A percentile compares a stretch with the other conserved stretches of the same genome.
Evolutionary conservation across 2,888 invertebrate genomes (phyloP).

Genomic region (Polia nebulosa): DNA sequence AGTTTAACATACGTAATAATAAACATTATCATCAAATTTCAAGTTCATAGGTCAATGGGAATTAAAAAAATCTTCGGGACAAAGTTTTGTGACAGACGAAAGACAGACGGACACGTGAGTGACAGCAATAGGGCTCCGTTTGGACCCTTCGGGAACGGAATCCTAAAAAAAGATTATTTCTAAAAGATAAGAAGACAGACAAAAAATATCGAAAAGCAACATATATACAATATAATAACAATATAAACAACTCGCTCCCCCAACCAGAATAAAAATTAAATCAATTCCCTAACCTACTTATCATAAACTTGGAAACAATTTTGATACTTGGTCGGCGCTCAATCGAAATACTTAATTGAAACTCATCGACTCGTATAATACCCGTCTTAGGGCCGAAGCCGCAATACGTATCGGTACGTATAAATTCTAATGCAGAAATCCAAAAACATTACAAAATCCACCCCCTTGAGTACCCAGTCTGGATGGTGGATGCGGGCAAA

Average conservation of each 20-base stretch:
- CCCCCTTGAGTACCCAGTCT: constrained; percentile 78
- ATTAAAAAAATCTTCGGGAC: too few relatives aligned
- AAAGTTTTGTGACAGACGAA: too few relatives aligned
- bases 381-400: constrained; percentile 69
- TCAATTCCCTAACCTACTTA: constrained; percentile 70
- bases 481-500: constrained; percentile 89
- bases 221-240: not conserved
- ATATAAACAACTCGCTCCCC: constrained; percentile 25
- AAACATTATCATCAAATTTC: too few relatives aligned
- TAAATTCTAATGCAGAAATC: constrained; percentile 87
- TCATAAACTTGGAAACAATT: constrained; percentile 77
- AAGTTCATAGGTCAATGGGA: too few relatives aligned
- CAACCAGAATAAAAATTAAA: constrained; percentile 59
- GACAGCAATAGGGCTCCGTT: too few relatives aligned
- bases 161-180: too few relatives aligned
- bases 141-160: too few relatives aligned
- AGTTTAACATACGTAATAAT: too few relatives aligned
- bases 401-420: constrained; percentile 79
- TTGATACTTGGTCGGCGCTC: constrained; percentile 66
- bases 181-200: not conserved
- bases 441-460: constrained; percentile 81
- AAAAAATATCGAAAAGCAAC: not conserved
- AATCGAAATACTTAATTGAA: constrained; percentile 74
- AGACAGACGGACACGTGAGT: too few relatives aligned
- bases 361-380: constrained; percentile 69